Base-by-base conservation (phyloP, 2,888 invertebrate species). In the Emesis furor region DNA sequence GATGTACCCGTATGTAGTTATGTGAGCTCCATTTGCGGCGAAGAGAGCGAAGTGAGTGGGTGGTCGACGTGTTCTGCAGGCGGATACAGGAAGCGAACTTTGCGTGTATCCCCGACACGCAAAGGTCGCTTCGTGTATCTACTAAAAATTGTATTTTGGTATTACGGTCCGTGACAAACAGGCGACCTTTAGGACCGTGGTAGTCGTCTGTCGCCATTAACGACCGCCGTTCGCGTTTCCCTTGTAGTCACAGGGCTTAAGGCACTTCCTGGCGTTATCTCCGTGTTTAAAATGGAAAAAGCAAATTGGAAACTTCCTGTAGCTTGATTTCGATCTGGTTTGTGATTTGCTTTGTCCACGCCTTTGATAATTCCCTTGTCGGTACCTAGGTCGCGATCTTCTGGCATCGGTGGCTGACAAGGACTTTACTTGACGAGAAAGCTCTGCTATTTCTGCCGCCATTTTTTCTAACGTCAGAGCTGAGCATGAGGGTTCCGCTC, bases 11-110 rank as follows among this genome's bases (percentile, higher is more conserved):
- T 85, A 87, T 5, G 87, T 88, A 2, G 77, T 69, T 12, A 88
- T 89, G 3, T 10, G 8, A 10, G 73, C 76, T 7, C 82, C 84
- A n/a, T 89, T 87, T 35, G 89, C 87, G 1, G 88, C 86, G n/a
- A 42, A 72, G 0, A 85, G 65, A 17, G 77, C 75, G 55, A 72
- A 76, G 59, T 65, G 71, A 24, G 32, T 10, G 5, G 17, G 72
- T 82, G 2, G 79, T 14, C 30, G 67, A 6, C 17, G 17, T 24
- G 65, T 1, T 3, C 32, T 32, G 32, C 65, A 65, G 5, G 65
- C 65, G 30, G 65, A 65, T 7, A n/a, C n/a, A n/a, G n/a, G n/a
- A n/a, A n/a, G n/a, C n/a, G n/a, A n/a, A n/a, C n/a, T n/a, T n/a
- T n/a, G n/a, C n/a, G n/a, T n/a, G n/a, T n/a, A n/a, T n/a, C n/a